phyloP scores from a whole-genome alignment of 2,888 invertebrate species.

The Salticus scenicus region DNA sequence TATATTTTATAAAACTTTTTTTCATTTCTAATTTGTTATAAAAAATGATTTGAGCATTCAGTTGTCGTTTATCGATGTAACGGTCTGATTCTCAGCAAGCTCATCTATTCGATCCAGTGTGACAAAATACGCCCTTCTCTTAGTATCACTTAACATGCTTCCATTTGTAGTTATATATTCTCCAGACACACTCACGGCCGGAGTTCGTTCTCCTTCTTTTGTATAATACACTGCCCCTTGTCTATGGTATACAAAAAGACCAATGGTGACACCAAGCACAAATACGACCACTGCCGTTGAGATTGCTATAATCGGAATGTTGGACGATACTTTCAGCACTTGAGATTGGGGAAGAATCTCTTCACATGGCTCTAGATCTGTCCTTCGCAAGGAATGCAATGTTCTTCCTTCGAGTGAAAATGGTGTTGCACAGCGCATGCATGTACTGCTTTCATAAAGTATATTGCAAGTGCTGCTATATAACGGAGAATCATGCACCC shows the following conservation, averaged over 20 bases:
- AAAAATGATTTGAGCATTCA: too few relatives aligned
- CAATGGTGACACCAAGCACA: constrained; percentile 77
- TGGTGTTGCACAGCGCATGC: constrained; percentile 81
- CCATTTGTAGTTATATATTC: constrained; percentile 45
- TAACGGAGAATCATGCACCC: constrained; percentile 72
- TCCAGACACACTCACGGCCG: constrained; percentile 73
- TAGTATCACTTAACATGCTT: constrained; percentile 49
- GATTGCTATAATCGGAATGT: constrained; percentile 79
- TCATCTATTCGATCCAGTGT: constrained; percentile 63
- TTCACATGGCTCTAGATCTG: constrained; percentile 69
- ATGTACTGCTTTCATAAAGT: constrained; percentile 72
- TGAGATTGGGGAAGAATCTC: constrained; percentile 69
- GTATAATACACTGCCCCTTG: constrained; percentile 86
- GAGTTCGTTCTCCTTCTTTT: constrained; percentile 82
- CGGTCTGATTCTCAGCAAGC: constrained; percentile 40
- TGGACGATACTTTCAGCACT: constrained; percentile 69
- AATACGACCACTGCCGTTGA: constrained; percentile 78
- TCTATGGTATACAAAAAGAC: constrained; percentile 81
- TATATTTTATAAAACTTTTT: too few relatives aligned
- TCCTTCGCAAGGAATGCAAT: constrained; percentile 39
- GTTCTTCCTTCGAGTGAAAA: constrained; percentile 78
- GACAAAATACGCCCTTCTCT: constrained; percentile 55
- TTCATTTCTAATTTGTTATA: too few relatives aligned
- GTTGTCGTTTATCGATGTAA: neutral
- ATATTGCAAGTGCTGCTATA: constrained; percentile 72